A percentile compares a stretch with the other conserved stretches of the same genome.
Conservation (phyloP, 2,888 invertebrate genomes). For the Heteropelma amictum region DNA sequence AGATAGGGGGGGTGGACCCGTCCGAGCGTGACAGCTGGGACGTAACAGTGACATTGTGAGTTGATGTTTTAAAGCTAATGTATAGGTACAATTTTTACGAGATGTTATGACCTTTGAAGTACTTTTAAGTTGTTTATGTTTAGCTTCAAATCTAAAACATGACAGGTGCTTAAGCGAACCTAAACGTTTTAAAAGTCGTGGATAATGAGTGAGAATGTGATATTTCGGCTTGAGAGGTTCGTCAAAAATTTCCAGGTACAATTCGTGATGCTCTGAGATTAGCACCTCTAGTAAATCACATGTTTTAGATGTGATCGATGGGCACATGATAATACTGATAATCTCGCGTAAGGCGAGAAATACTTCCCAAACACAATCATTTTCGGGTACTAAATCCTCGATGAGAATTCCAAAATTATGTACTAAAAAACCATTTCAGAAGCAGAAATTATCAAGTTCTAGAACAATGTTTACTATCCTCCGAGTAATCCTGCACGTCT, state of each 20-base stretch:
- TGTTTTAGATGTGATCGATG: neutral
- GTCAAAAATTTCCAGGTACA: slow-evolving; percentile 27
- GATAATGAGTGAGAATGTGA: slow-evolving; percentile 23
- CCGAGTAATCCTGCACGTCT: slow-evolving; percentile 3
- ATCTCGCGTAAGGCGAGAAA: slow-evolving; percentile 44
- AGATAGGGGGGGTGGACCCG: no score
- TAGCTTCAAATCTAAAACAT: slow-evolving; percentile 32
- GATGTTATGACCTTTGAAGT: slow-evolving; percentile 1
- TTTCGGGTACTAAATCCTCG: slow-evolving; percentile 47
- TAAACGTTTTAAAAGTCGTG: slow-evolving; percentile 3
- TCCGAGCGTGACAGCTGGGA: no score
- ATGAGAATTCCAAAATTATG: slow-evolving; percentile 54
- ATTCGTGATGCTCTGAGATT: slow-evolving; percentile 35
- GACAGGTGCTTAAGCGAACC: slow-evolving; percentile 13
- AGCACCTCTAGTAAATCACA: slow-evolving; percentile 13
- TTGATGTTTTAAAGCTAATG: slow-evolving; percentile 26
- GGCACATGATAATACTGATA: neutral
- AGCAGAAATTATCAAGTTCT: slow-evolving; percentile 46
- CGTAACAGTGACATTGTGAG: slow-evolving; percentile 3
- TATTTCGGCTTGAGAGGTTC: slow-evolving; percentile 28
- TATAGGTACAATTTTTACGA: slow-evolving; percentile 17
- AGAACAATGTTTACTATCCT: neutral
- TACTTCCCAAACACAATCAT: slow-evolving; percentile 48
- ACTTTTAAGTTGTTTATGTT: slow-evolving; percentile 32
- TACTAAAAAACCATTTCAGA: slow-evolving; percentile 54